Base-by-base conservation (phyloP, 92 coral and sea anemone genomes). In the Micromussa lordhowensis region DNA sequence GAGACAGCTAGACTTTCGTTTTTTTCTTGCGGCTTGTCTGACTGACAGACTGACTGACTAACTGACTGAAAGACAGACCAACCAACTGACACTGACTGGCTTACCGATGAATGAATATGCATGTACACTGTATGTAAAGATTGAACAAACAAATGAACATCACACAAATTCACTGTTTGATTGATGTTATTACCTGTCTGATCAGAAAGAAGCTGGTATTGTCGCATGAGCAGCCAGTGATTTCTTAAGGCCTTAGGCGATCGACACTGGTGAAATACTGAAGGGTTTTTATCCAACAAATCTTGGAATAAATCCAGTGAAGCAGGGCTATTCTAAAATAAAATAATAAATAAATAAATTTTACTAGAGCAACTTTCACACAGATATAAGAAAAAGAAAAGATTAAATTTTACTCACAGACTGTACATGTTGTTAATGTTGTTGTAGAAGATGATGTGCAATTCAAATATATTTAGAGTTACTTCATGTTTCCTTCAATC, bases 141-240 rank as follows among this genome's bases (percentile, higher is more conserved):
- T 59, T 32, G 72, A 61, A 53, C 35, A 1, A 35, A 4, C 4
- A 69, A 38, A 4, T 35, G 26, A 80, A 12, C 12, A 54, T 35
- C 19, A 8, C 28, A 74, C 1, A 13, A n/a, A 38, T 6, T 22
- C 7, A 35, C 22, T 40, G n/a, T 40, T n/a, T 17, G 26, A 44
- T 24, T 18, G 49, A 58, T 30, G 29, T 15, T 15, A 36, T 64
- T 86, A 97, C 99, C 99, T 80, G 99, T 90, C 85, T 97, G 99
- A 81, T 97, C 99, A n/a, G 93, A 77, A 15, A 97, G 90, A 29
- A 97, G 94, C 85, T 95, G 99, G 87, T 94, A 94, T 48, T 97
- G 99, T 36, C 98, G 91, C 99, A 97, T 97, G 34, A 90, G 91
- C 18, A 97, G 93, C 99, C 99, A 97, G 63, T 97, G 99, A 86